phyloP scores from a whole-genome alignment of 2,113 vertebrate species.

The Solea solea region DNA sequence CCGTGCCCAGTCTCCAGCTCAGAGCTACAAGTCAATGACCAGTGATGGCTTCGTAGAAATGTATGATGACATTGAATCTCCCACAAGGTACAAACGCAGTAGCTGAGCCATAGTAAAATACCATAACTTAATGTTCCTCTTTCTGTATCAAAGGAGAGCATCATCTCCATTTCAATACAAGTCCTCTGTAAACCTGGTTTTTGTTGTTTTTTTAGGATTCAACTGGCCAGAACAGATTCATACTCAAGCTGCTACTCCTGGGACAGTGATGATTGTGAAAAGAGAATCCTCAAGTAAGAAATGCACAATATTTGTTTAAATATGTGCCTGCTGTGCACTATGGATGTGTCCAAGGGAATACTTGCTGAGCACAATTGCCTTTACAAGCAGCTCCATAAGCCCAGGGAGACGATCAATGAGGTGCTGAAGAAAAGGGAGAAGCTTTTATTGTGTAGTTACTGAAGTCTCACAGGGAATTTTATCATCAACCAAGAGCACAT shows the following conservation, averaged over 20 bases:
- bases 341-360: too few relatives aligned
- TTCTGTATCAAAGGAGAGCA: not conserved
- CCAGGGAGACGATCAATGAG: too few relatives aligned
- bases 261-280: slow-evolving; percentile 74
- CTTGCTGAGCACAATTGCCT: too few relatives aligned
- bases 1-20: slow-evolving; percentile 34
- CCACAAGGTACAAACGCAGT: slow-evolving; percentile 57
- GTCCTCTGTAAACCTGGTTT: not conserved
- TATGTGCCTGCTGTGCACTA: not conserved
- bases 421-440: too few relatives aligned
- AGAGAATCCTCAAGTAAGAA: slow-evolving; percentile 60
- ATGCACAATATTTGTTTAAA: not conserved
- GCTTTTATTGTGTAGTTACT: too few relatives aligned
- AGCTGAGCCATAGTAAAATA: not conserved
- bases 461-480: too few relatives aligned
- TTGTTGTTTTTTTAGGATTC: slow-evolving; percentile 52
- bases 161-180: not conserved
- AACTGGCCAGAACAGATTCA: slow-evolving; percentile 56
- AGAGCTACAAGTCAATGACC: slow-evolving; percentile 61
- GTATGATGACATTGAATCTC: not conserved
- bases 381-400: too few relatives aligned
- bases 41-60: slow-evolving; percentile 19
- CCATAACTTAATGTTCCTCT: not conserved
- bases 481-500: too few relatives aligned
- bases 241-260: slow-evolving; percentile 70